Base-by-base conservation (phyloP, 2,888 invertebrate genomes). In the Hyles lineata region DNA sequence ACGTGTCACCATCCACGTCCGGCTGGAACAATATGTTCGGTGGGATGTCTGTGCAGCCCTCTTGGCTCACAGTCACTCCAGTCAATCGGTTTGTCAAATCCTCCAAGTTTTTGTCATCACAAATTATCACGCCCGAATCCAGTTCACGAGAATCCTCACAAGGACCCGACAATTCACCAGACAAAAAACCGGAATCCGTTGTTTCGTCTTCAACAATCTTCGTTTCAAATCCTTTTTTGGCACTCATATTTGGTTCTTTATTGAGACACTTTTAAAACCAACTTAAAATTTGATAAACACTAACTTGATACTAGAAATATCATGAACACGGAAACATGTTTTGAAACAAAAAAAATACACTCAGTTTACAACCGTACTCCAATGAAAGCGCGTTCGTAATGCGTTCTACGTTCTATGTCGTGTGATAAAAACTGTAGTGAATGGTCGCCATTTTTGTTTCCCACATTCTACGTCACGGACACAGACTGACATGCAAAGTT, bases 1-100 rank as follows among this genome's bases (percentile, higher is more conserved):
- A 98, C 98, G 98, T 98, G 90, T 98, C 98, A 79, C 98, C 98
- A 82, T 98, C 97, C 77, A 97, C 96, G 87, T 98, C 97, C 83
- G 97, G 98, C 78, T 96, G 95, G 87, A 96, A 98, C 80, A 96
- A 96, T 79, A 96, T 90, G 82, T 96, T 95, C 70, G 96, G 92
- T 77, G 93, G 92, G 78, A 90, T 81, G 60, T 86, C 82, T 78
- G 80, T 72, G 75, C n/a, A 52, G 32, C 35, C 70, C 23, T 67
- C 29, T 2, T 70, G 72, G 78, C 75, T 83, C 85, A 84, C 79
- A 81, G 74, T 85, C 76, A 96, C 89, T 79, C 95, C 95, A 76
- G 96, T 95, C 79, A 97, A 95, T 83, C 95, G 95, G 83, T 96
- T 96, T 72, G 96, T 93, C 79, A 96, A 91, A 73, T 90, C 95